phyloP scores from a whole-genome alignment of 92 coral and sea anemone genomes.

The Blastomussa wellsi region DNA sequence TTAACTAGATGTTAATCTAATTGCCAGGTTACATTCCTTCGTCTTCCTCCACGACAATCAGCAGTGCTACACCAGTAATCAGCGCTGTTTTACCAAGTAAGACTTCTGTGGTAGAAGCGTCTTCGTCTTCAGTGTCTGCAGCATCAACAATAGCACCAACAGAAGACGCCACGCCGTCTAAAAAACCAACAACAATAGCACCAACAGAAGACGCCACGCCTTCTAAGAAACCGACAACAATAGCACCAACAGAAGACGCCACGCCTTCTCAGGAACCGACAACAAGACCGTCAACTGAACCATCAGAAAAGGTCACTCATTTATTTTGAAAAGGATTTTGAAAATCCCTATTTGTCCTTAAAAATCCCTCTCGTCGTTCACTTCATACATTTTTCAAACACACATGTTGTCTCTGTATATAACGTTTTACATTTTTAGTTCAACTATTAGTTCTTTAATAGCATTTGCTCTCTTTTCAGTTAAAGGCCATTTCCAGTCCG shows the following conservation, averaged over 20 bases:
- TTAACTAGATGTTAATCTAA: not conserved
- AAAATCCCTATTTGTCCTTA: not conserved
- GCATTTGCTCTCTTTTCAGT: too few species aligned
- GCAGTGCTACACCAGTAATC: not conserved
- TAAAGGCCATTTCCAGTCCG: too few species aligned
- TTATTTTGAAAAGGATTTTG: not conserved
- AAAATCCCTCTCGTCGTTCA: too few species aligned
- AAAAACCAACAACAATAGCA: not conserved
- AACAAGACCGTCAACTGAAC: conserved; percentile 30
- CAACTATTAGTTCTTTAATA: not conserved
- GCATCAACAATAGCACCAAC: not conserved
- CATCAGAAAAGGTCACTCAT: conserved; percentile 27
- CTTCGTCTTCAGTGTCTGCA: not conserved
- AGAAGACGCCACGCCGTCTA: not conserved
- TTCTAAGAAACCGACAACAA: not conserved
- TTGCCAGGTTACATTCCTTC: not conserved
- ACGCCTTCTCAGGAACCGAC: not conserved
- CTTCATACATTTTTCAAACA: too few species aligned
- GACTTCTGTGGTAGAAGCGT: not conserved
- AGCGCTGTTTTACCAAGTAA: conserved; percentile 22
- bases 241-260: not conserved
- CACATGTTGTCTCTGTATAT: not conserved
- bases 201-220: not conserved
- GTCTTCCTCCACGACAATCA: not conserved
- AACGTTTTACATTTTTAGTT: too few species aligned